These are phyloP conservation scores for Phaethornis superciliosus DNA, from an alignment of 2,113 vertebrate species.

Conservation along the genomic window DNA sequence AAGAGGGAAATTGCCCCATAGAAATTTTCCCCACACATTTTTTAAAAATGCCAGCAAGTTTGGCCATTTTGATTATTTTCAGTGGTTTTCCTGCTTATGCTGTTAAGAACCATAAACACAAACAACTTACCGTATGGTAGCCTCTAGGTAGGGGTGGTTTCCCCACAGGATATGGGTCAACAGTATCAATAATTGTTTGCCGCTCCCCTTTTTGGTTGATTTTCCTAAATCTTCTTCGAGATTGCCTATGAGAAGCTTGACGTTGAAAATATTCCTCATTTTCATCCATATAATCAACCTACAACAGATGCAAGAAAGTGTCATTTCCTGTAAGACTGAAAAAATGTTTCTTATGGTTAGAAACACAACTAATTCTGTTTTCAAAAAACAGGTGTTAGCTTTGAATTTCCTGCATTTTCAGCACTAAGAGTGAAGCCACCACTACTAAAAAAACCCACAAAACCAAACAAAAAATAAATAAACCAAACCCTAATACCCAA, in stretches of 20 bases:
- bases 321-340: background rate
- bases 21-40: background rate
- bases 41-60: background rate
- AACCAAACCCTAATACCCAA: background rate
- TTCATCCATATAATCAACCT: conserved; percentile 99
- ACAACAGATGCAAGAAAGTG: conserved; percentile 9
- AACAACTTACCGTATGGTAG: conserved; percentile 92
- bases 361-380: conserved; percentile 37
- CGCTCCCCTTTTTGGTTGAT: conserved; percentile 99
- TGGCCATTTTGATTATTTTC: background rate
- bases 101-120: background rate
- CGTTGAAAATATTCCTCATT: conserved; percentile 99
- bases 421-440: background rate
- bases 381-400: conserved; percentile 18
- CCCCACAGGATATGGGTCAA: conserved; percentile 92
- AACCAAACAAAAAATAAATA: no score
- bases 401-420: conserved; percentile 29
- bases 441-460: background rate
- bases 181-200: conserved; percentile 98
- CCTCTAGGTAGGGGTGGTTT: conserved; percentile 93
- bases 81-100: background rate
- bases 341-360: background rate
- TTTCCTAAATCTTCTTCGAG: conserved; percentile 95
- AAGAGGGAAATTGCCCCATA: background rate
- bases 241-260: conserved; percentile 96